Evolutionary conservation across 2,113 vertebrate genomes (phyloP).

Genomic region (Gymnarchus niloticus): DNA sequence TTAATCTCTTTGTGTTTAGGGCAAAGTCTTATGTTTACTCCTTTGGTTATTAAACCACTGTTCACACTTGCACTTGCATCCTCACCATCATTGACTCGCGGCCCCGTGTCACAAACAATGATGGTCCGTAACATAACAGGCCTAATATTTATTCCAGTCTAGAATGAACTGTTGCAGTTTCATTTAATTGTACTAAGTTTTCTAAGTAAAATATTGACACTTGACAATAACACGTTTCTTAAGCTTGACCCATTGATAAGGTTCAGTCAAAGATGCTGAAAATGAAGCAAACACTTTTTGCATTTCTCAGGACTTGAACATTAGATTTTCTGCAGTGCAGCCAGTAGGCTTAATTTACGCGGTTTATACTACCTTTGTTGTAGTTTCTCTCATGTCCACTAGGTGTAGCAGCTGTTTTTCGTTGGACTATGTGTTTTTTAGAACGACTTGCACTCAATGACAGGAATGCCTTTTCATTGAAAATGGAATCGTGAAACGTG

Average conservation of each 20-base stretch:
- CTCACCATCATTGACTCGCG: too few relatives aligned
- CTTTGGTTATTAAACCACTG: too few relatives aligned
- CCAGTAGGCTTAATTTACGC: background rate
- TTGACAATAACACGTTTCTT: background rate
- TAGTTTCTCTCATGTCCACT: background rate
- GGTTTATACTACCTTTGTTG: background rate
- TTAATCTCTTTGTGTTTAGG: too few relatives aligned
- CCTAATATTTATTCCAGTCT: background rate
- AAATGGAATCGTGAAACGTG: background rate
- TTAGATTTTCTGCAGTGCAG: background rate
- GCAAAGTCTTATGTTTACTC: too few relatives aligned
- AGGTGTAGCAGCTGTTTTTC: slow-evolving; percentile 19
- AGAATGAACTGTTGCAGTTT: background rate
- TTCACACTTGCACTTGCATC: too few relatives aligned
- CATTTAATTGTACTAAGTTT: background rate
- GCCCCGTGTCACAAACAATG: background rate
- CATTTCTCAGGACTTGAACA: background rate
- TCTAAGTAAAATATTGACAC: background rate
- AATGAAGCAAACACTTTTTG: background rate
- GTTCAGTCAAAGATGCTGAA: too few relatives aligned
- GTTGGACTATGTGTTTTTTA: background rate
- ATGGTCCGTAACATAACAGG: too few relatives aligned
- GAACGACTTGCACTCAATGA: background rate
- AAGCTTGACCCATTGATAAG: background rate
- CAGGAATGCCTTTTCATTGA: background rate